A percentile compares a stretch with the other conserved stretches of the same genome.
phyloP scores from a whole-genome alignment of 2,113 vertebrate species.

The Ovis canadensis region DNA sequence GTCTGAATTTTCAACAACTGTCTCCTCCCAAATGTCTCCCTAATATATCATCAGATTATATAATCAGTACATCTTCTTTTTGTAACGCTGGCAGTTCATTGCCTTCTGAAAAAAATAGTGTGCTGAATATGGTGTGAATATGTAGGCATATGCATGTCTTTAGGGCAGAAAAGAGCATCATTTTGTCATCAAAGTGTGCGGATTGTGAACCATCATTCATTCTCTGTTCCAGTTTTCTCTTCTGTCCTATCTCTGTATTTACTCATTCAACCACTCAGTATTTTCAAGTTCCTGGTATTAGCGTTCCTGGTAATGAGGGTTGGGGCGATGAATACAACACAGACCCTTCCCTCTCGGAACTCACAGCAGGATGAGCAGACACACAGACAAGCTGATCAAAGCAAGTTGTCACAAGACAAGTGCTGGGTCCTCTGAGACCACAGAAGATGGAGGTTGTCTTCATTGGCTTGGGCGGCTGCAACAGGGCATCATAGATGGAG shows the following conservation, averaged over 20 bases:
- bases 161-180: no score
- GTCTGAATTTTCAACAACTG: slow-evolving; percentile 41
- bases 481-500: background rate
- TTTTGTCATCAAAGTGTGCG: background rate
- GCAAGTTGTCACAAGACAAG: background rate
- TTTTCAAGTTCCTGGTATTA: background rate
- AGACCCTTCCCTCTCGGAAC: background rate
- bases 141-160: accelerated
- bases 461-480: no score
- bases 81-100: background rate
- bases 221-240: background rate
- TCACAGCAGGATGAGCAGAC: background rate
- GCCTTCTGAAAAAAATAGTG: background rate
- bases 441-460: background rate
- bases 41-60: slow-evolving; percentile 51
- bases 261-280: background rate
- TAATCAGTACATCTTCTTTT: slow-evolving; percentile 7
- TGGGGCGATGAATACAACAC: accelerated
- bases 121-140: no score
- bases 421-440: background rate
- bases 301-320: background rate
- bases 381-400: background rate
- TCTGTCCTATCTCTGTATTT: background rate
- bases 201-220: background rate
- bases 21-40: slow-evolving; percentile 13